phyloP scores from a whole-genome alignment of 1,140 invertebrate genomes.

The Penaeus vannamei region DNA sequence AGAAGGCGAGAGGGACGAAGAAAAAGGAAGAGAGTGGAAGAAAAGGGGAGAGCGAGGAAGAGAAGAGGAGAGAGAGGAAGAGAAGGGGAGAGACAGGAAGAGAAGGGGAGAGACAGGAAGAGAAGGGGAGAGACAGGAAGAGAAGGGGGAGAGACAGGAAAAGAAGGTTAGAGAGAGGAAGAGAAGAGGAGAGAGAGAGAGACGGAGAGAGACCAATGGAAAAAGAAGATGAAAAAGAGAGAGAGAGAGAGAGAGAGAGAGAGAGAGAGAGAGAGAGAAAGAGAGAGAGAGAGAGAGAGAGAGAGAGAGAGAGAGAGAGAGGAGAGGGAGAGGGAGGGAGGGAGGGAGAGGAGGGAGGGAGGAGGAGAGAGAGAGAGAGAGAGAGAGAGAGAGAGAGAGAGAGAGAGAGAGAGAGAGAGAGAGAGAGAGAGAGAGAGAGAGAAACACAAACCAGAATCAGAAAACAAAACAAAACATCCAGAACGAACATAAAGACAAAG shows the following conservation, averaged over 20 bases:
- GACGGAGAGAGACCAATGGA: background rate
- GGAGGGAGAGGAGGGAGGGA: background rate
- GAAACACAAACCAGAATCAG: background rate
- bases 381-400: background rate
- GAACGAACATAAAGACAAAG: too few relatives aligned
- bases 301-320: conserved; percentile 20
- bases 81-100: background rate
- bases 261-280: conserved; percentile 27
- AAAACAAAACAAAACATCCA: background rate
- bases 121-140: background rate
- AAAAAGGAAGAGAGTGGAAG: background rate
- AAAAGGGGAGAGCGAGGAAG: background rate
- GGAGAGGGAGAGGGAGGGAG: background rate
- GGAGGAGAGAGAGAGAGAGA: background rate
- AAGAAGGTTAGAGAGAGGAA: background rate
- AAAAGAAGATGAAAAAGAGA: background rate
- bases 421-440: background rate
- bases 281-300: conserved; percentile 27
- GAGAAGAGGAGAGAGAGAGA: conserved; percentile 7
- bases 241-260: background rate
- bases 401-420: background rate
- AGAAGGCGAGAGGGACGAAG: background rate
- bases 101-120: background rate
- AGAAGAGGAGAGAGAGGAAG: background rate
- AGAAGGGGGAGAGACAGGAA: background rate